phyloP scores from a whole-genome alignment of 2,797 vertebrate genomes.

The Eurystomus glaucurus region DNA sequence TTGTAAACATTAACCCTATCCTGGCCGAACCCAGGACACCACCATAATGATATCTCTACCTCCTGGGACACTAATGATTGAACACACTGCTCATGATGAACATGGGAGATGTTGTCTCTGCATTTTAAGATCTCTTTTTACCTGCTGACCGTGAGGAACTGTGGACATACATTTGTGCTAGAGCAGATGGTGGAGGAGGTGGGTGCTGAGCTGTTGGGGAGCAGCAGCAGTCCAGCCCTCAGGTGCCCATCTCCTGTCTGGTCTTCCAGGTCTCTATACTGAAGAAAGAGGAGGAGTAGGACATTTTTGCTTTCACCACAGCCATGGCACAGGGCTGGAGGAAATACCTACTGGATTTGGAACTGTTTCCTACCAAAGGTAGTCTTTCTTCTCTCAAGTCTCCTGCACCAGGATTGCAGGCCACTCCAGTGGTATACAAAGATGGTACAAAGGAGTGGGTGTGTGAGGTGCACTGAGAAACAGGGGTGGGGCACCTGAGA shows the following conservation, averaged over 20 bases:
- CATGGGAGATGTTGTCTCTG: not conserved
- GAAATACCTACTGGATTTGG: not conserved
- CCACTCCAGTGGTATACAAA: not conserved
- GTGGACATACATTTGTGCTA: not conserved
- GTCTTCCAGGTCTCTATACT: not conserved
- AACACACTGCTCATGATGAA: accelerated
- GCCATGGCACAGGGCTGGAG: not conserved
- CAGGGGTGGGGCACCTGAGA: not conserved
- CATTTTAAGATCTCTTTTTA: not conserved
- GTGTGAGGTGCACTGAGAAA: not conserved
- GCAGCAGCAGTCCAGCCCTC: not conserved
- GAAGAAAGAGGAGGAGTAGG: not conserved
- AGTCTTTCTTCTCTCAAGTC: not conserved
- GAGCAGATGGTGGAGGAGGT: not conserved
- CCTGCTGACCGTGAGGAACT: not conserved
- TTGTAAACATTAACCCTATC: too few relatives aligned
- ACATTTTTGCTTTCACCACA: not conserved
- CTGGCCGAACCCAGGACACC: too few relatives aligned
- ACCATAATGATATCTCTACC: accelerated
- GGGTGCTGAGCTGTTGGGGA: not conserved
- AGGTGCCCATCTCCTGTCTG: not conserved
- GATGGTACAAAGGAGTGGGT: not conserved
- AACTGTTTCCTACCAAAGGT: not conserved
- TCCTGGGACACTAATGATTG: not conserved
- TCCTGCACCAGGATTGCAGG: not conserved